Conservation (phyloP, 1,140 invertebrate genomes). For the Phymastichus coffea region DNA sequence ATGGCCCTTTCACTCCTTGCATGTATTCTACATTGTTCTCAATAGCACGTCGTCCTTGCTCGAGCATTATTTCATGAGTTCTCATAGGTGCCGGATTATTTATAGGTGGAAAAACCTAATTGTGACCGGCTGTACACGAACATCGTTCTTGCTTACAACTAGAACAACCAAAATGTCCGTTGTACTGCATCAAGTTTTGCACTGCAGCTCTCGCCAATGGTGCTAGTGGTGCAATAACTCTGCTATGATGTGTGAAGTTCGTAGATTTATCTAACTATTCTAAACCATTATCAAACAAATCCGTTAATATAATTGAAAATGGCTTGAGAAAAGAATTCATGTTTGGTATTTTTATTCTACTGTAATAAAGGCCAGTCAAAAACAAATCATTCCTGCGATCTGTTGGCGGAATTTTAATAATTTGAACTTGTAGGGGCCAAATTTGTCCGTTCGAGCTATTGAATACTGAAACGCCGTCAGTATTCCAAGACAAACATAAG, state of each 20-base stretch:
- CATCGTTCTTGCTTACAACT: conserved; percentile 9
- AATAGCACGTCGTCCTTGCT: no score
- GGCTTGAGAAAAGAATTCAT: conserved; percentile 19
- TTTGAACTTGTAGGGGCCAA: no score
- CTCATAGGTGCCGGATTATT: no score
- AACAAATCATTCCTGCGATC: conserved; percentile 10
- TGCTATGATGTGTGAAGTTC: not conserved
- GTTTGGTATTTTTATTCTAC: conserved; percentile 9
- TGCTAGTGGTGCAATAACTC: not conserved
- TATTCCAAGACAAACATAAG: conserved; percentile 27
- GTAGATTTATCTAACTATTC: not conserved
- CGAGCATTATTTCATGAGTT: no score
- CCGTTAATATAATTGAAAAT: not conserved
- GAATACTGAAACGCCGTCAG: conserved; percentile 15
- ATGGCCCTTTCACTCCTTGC: no score
- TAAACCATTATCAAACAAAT: not conserved
- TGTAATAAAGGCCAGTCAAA: conserved; percentile 15
- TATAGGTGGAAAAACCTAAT: no score
- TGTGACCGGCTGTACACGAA: no score
- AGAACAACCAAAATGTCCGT: conserved; percentile 4
- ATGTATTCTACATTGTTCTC: no score
- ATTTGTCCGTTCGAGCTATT: conserved; percentile 25
- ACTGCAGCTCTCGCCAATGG: not conserved
- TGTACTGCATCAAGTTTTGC: conserved; percentile 13
- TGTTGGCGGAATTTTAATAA: conserved; percentile 10